phyloP scores from a whole-genome alignment of 92 coral and sea anemone genomes.

The Blastomussa wellsi region DNA sequence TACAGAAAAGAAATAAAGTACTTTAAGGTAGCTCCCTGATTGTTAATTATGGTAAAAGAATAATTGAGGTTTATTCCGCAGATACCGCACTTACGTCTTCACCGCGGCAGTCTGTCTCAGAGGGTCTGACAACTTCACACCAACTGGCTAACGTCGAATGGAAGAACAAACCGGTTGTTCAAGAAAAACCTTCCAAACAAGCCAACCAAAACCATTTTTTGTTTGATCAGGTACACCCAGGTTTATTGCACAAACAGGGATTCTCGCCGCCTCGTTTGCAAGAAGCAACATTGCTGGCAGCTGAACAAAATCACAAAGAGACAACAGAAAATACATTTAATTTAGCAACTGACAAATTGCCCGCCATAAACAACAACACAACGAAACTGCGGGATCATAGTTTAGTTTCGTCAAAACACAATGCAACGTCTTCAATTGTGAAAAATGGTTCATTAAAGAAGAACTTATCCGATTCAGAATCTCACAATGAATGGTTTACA shows the following conservation, averaged over 20 bases:
- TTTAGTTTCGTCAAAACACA: neutral
- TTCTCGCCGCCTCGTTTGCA: neutral
- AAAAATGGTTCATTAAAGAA: constrained; percentile 4
- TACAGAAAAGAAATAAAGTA: no score
- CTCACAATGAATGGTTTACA: constrained; percentile 28
- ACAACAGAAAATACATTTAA: neutral
- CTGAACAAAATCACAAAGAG: neutral
- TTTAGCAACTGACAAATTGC: neutral
- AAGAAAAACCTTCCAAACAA: constrained; percentile 19
- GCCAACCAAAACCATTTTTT: neutral
- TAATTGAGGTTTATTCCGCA: neutral
- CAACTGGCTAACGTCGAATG: constrained; percentile 51
- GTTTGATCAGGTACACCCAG: neutral
- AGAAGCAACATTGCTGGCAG: neutral
- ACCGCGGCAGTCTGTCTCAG: constrained; percentile 72
- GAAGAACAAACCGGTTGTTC: constrained; percentile 33
- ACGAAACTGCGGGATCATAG: neutral
- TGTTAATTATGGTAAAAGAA: no score
- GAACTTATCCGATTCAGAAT: neutral
- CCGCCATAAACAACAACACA: neutral
- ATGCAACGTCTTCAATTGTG: neutral
- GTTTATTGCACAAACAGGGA: neutral
- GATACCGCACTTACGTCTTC: constrained; percentile 35
- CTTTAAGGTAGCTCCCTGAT: no score
- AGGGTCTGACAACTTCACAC: constrained; percentile 60